Conservation (phyloP, 2,888 invertebrate species). For the Graphium colonna region DNA sequence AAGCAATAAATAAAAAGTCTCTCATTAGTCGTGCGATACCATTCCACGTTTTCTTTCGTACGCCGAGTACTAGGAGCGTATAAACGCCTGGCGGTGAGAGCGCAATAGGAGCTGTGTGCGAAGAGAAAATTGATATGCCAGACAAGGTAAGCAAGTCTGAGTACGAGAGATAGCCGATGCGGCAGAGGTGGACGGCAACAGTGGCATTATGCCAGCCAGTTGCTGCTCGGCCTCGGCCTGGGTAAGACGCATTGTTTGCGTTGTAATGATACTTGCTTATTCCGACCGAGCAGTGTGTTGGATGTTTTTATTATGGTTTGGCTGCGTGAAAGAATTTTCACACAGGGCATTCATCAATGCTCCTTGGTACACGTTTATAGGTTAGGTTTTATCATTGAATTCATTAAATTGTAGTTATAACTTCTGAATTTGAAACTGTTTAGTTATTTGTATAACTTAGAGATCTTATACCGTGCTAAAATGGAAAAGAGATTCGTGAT, state of each 20-base stretch:
- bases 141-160: constrained; percentile 68
- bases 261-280: too few species aligned
- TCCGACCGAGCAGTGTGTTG: too few species aligned
- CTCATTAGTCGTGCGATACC: constrained; percentile 35
- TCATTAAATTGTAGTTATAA: too few species aligned
- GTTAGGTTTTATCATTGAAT: too few species aligned
- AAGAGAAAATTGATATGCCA: constrained; percentile 62
- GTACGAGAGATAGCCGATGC: constrained; percentile 36
- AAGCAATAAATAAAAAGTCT: neutral
- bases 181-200: constrained; percentile 31
- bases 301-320: constrained; percentile 1
- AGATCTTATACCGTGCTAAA: too few species aligned
- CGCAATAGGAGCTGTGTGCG: constrained; percentile 43
- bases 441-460: too few species aligned
- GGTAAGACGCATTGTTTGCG: neutral
- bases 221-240: constrained; percentile 6
- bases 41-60: constrained; percentile 74
- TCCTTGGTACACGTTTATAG: too few species aligned
- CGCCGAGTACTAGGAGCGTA: constrained; percentile 71
- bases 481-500: too few species aligned
- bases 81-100: constrained; percentile 45
- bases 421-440: too few species aligned
- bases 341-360: too few species aligned
- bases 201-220: constrained; percentile 6
- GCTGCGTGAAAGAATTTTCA: too few species aligned